phyloP scores from a whole-genome alignment of 2,113 vertebrate species.

The Channa argus region DNA sequence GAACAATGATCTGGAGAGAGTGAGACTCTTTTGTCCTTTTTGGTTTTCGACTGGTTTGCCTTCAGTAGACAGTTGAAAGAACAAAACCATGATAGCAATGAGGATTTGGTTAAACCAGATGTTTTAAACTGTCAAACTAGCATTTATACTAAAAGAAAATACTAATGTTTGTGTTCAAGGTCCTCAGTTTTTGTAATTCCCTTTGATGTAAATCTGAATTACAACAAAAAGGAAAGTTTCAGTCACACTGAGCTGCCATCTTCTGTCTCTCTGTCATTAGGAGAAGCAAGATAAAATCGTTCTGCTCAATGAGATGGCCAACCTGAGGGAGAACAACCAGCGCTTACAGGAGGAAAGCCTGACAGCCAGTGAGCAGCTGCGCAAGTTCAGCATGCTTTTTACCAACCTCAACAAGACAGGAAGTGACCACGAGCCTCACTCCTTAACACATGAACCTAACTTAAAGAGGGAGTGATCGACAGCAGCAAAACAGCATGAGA shows the following conservation, averaged over 20 bases:
- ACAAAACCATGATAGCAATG: too few species aligned
- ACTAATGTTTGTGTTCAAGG: too few species aligned
- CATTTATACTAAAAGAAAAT: too few species aligned
- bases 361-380: slow-evolving; percentile 90
- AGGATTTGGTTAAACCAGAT: too few species aligned
- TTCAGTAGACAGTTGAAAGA: too few species aligned
- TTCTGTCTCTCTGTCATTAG: slow-evolving; percentile 64
- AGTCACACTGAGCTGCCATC: neutral
- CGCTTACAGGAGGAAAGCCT: slow-evolving; percentile 90
- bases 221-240: neutral
- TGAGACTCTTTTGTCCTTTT: slow-evolving; percentile 58
- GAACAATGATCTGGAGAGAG: slow-evolving; percentile 91
- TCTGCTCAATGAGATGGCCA: slow-evolving; percentile 90
- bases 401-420: slow-evolving; percentile 74
- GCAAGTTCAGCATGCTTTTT: slow-evolving; percentile 89
- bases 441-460: slow-evolving; percentile 36
- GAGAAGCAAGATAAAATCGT: slow-evolving; percentile 94
- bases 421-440: slow-evolving; percentile 45
- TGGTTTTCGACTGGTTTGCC: too few species aligned
- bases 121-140: too few species aligned
- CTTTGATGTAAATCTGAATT: too few species aligned
- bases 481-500: neutral
- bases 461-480: slow-evolving; percentile 71
- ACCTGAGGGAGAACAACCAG: slow-evolving; percentile 92
- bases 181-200: too few species aligned